phyloP scores from a whole-genome alignment of 2,113 vertebrate genomes.

The Camelus dromedarius region DNA sequence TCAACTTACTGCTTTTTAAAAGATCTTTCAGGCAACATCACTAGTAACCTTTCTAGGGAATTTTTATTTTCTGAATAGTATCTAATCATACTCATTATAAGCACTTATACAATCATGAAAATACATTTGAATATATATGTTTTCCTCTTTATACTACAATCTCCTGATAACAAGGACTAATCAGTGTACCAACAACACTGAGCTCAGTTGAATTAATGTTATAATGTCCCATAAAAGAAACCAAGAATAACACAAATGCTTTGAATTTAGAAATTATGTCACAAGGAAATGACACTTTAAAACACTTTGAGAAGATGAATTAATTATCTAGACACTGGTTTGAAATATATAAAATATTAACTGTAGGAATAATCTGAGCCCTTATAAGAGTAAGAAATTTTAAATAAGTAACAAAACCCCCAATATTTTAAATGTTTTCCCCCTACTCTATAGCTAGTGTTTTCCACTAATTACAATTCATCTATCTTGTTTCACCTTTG shows the following conservation, averaged over 20 bases:
- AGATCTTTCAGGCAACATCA: background rate
- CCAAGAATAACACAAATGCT: background rate
- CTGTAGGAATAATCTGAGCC: background rate
- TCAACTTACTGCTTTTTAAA: background rate
- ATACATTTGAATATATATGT: background rate
- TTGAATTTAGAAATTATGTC: conserved; percentile 10
- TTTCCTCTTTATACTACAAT: background rate
- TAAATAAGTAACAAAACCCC: background rate
- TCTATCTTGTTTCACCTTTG: background rate
- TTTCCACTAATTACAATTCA: conserved; percentile 13
- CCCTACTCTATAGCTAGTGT: background rate
- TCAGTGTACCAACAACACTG: background rate
- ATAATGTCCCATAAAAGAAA: background rate
- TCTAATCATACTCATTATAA: background rate
- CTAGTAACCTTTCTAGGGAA: background rate
- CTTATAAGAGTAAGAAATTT: background rate
- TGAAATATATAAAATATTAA: conserved; percentile 42
- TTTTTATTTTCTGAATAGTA: background rate
- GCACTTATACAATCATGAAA: background rate
- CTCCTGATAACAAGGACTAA: background rate
- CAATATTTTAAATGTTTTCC: background rate
- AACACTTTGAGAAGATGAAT: background rate
- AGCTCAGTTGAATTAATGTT: background rate
- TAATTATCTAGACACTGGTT: background rate
- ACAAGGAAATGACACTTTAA: conserved; percentile 1